Conservation (phyloP, 2,113 vertebrate genomes). For the Heterochromis multidens region DNA sequence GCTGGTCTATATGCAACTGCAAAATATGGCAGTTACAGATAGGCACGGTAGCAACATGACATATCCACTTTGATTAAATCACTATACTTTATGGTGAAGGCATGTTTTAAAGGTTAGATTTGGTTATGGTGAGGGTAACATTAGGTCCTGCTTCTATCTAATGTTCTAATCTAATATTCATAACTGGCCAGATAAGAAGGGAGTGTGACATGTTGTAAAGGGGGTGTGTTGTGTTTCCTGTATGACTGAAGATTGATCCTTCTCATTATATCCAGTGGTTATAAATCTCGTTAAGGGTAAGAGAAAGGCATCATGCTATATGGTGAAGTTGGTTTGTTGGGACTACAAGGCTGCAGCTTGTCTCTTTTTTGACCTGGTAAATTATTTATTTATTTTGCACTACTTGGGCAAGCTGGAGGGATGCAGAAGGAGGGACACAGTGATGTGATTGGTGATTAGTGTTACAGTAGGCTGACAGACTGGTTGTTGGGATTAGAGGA, state of each 20-base stretch:
- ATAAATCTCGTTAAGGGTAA: not conserved
- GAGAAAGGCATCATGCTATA: not conserved
- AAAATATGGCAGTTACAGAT: no score
- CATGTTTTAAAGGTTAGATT: not conserved
- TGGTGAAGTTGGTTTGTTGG: not conserved
- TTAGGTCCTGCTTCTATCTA: not conserved
- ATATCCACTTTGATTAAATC: no score
- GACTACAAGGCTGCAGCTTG: not conserved
- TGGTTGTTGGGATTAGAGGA: not conserved
- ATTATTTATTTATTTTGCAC: not conserved
- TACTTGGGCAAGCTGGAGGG: not conserved
- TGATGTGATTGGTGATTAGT: not conserved
- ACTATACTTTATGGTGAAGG: no score
- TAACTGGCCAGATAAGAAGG: not conserved
- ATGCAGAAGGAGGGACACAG: not conserved
- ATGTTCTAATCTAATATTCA: not conserved
- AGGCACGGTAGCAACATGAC: no score
- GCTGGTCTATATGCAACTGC: no score
- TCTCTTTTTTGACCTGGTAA: not conserved
- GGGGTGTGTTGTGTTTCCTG: not conserved
- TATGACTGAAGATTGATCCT: not conserved
- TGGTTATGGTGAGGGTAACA: not conserved
- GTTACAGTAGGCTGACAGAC: not conserved
- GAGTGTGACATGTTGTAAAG: not conserved
- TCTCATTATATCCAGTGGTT: not conserved